These are phyloP conservation scores for Habrosyne pyritoides DNA, from an alignment of 2,888 invertebrate species.

Conservation along the genomic window DNA sequence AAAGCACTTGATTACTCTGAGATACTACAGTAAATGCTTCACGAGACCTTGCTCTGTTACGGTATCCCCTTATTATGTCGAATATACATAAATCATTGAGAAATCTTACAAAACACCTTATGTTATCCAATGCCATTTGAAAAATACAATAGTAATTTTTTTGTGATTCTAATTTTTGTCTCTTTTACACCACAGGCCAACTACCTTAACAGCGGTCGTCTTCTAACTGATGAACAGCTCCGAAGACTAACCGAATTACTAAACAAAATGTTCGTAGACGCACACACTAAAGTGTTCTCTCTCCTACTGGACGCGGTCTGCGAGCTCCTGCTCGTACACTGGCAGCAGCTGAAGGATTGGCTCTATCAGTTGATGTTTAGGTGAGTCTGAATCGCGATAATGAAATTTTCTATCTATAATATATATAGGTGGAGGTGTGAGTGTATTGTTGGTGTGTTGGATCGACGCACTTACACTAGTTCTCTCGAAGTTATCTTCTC, in stretches of 20 bases:
- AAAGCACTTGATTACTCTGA: too few species aligned
- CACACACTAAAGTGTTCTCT: constrained; percentile 97
- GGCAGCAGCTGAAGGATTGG: constrained; percentile 95
- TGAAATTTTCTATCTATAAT: neutral
- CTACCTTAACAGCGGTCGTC: constrained; percentile 88
- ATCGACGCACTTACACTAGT: too few species aligned
- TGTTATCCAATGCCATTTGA: too few species aligned
- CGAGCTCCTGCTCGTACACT: constrained; percentile 93
- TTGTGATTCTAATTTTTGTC: too few species aligned
- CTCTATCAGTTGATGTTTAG: constrained; percentile 95
- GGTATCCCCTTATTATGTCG: too few species aligned
- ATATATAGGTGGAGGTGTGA: neutral
- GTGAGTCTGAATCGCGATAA: constrained; percentile 34
- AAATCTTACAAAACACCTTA: too few species aligned
- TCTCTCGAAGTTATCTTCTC: too few species aligned
- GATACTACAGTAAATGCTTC: too few species aligned
- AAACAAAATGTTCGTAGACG: constrained; percentile 98
- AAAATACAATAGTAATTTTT: too few species aligned
- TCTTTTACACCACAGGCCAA: constrained; percentile 86
- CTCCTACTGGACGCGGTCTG: constrained; percentile 96
- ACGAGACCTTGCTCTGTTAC: too few species aligned
- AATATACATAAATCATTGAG: too few species aligned
- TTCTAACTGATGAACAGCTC: constrained; percentile 87
- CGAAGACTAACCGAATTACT: constrained; percentile 96
- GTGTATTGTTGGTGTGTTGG: too few species aligned